Evolutionary conservation across 2,797 vertebrate genomes (phyloP), one percentile per base, ranked within the genome.

Genomic region (Paedocypris micromegethes): DNA sequence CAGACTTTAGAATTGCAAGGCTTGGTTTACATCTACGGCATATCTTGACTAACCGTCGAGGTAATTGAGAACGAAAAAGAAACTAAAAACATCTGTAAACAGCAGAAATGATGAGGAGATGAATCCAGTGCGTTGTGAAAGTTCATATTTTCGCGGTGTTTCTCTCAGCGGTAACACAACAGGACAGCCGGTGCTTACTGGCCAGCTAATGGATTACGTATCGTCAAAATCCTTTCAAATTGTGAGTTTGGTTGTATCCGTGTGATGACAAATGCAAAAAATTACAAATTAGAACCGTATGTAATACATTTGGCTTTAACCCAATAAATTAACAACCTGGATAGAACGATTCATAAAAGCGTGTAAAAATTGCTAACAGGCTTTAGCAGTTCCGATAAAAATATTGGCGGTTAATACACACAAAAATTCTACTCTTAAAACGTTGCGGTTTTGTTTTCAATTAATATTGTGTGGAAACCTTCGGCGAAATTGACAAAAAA

Each of bases 131-230:
- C 45, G 6, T 42, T 9, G 45, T 41, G 41, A 41, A 44, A 5
- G 47, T 76, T 78, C 61, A 67, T 69, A 74, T 75, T 78, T 78
- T 74, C 77, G 74, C 77, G 77, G 74, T 69, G 72, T 70, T 74
- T 66, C 54, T 9, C n/a, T 64, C 38, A 37, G 37, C 37, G 5
- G 58, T 38, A 58, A 4, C 55, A 53, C 66, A 68, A 46, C 52
- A 68, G 44, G 60, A 6, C 57, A 57, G 41, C 51, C 9, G 45
- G 60, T 37, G 60, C 46, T 70, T 42, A 50, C 53, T 50, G 46
- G 53, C 41, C 54, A 70, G 40, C 41, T n/a, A 55, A 45, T 6
- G 7, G 4, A 39, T 5, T 54, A 41, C 38, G 37, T 38, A 50
- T 46, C 43, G 50, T 57, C 40, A 57, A 60, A 60, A 8, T 0